A percentile compares a stretch with the other conserved stretches of the same genome.
phyloP scores from a whole-genome alignment of 2,888 invertebrate species.

The Drymonia ruficornis region DNA sequence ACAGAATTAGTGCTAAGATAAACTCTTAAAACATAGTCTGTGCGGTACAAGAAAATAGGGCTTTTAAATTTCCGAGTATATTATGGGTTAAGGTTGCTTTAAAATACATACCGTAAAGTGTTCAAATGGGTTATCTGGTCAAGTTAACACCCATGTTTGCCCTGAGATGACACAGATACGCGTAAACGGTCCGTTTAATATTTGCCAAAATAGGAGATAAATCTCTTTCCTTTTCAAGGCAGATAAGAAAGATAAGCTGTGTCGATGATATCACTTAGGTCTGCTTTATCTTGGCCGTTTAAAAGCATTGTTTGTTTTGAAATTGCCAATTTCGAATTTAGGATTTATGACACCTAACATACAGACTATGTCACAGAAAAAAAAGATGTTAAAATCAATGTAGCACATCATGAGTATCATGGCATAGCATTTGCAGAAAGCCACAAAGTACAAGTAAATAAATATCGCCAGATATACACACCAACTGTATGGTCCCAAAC shows the following conservation, averaged over 20 bases:
- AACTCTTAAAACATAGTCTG: too few species aligned
- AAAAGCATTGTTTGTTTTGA: neutral
- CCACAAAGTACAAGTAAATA: too few species aligned
- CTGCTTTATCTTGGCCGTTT: neutral
- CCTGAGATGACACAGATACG: constrained; percentile 44
- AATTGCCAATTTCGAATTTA: neutral
- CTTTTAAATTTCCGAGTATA: too few species aligned
- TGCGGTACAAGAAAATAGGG: too few species aligned
- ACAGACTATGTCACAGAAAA: too few species aligned
- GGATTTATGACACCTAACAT: neutral
- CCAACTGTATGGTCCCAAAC: too few species aligned
- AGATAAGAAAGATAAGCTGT: constrained; percentile 19
- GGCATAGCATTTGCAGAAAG: too few species aligned
- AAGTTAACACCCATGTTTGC: constrained; percentile 58
- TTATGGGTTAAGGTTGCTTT: neutral
- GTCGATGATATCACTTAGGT: constrained; percentile 11
- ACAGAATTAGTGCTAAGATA: too few species aligned
- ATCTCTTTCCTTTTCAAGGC: constrained; percentile 20
- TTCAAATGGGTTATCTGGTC: constrained; percentile 28
- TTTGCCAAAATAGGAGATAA: constrained; percentile 48
- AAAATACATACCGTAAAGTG: neutral
- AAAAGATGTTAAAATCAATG: too few species aligned
- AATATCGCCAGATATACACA: too few species aligned
- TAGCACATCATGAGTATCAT: too few species aligned
- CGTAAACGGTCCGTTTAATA: constrained; percentile 52